Conservation (phyloP, 2,797 vertebrate species). For the Aphelocoma californica region DNA sequence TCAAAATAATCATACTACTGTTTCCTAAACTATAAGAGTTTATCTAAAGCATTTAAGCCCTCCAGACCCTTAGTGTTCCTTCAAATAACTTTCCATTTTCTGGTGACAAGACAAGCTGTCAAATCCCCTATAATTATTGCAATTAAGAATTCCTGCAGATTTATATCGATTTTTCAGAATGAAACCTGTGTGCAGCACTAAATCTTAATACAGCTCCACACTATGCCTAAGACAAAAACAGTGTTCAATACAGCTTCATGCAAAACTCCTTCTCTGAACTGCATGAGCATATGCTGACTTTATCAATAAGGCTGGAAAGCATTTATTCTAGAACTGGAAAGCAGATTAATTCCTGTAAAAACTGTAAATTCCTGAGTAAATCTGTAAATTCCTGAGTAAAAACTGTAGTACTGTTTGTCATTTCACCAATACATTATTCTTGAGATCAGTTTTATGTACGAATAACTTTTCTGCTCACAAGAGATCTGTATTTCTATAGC, state of each 20-base stretch:
- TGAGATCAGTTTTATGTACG: background rate
- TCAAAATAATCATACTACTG: background rate
- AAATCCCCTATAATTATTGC: background rate
- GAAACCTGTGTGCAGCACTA: background rate
- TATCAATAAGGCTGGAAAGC: background rate
- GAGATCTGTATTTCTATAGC: background rate
- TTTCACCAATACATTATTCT: background rate
- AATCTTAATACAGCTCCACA: background rate
- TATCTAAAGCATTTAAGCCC: background rate
- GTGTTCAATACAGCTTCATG: background rate
- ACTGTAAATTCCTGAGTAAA: background rate
- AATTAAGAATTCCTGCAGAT: background rate
- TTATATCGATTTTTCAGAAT: background rate
- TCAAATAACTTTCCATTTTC: background rate
- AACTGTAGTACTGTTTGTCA: background rate
- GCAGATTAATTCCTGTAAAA: background rate
- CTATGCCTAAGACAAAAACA: background rate
- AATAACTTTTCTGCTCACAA: background rate
- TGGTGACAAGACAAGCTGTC: background rate
- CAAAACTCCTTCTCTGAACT: background rate
- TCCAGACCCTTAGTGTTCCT: background rate
- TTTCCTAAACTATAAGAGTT: background rate
- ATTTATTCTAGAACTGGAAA: background rate
- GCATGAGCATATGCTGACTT: background rate
- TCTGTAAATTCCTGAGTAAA: background rate